A percentile compares a stretch with the other conserved stretches of the same genome.
Evolutionary conservation across 1,140 invertebrate species (phyloP).

Genomic region (Hesperophylax magnus): DNA sequence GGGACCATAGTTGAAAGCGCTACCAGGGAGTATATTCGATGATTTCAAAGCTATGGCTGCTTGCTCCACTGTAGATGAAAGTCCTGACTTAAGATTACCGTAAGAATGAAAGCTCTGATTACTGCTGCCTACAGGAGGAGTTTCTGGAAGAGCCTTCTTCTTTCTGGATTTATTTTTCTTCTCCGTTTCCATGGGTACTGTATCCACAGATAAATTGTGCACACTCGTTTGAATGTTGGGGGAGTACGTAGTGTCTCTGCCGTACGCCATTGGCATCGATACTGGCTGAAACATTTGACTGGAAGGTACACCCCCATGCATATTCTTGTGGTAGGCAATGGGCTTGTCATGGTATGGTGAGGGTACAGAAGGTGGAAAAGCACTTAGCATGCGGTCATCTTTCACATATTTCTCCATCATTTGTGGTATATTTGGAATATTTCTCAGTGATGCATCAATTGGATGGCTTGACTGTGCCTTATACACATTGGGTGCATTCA

Average conservation of each 20-base stretch:
- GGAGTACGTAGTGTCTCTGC: slow-evolving; percentile 54
- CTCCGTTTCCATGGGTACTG: slow-evolving; percentile 40
- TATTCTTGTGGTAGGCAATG: slow-evolving; percentile 62
- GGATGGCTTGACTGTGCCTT: slow-evolving; percentile 62
- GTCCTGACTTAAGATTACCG: slow-evolving; percentile 48
- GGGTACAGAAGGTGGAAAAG: slow-evolving; percentile 59
- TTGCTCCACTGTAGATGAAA: slow-evolving; percentile 68
- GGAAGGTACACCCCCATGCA: slow-evolving; percentile 37
- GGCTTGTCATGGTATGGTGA: slow-evolving; percentile 69
- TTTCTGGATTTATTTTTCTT: slow-evolving; percentile 50
- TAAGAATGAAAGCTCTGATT: slow-evolving; percentile 43
- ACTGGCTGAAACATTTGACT: slow-evolving; percentile 39
- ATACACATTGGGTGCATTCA: slow-evolving; percentile 39
- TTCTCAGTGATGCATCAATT: slow-evolving; percentile 66
- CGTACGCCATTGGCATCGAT: slow-evolving; percentile 43
- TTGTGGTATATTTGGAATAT: slow-evolving; percentile 73
- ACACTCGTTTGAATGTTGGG: slow-evolving; percentile 62
- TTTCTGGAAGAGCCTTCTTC: slow-evolving; percentile 40
- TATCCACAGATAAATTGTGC: slow-evolving; percentile 60
- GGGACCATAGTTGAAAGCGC: slow-evolving; percentile 80
- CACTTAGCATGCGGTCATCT: slow-evolving; percentile 70
- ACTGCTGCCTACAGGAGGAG: background rate
- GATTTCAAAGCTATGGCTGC: slow-evolving; percentile 72
- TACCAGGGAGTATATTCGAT: slow-evolving; percentile 75
- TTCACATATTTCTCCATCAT: slow-evolving; percentile 73